Base-by-base conservation (phyloP, 2,888 invertebrate species). In the Pediacus dermestoides region DNA sequence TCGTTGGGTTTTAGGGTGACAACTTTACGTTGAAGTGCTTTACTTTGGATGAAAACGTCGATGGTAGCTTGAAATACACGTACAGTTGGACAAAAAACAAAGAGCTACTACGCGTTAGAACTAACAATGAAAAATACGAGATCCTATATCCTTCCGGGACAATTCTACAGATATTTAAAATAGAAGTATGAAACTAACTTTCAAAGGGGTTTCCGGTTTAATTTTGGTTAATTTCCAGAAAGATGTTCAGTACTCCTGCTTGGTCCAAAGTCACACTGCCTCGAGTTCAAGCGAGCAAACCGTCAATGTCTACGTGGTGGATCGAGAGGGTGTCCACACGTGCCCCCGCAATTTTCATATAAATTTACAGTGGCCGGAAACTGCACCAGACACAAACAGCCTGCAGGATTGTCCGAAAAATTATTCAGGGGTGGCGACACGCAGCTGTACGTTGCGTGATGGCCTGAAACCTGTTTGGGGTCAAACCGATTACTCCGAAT, bases 51-150 rank as follows among this genome's bases (percentile, higher is more conserved):
- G 75, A 74, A 50, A 77, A 79, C 18, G n/a, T n/a, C n/a, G 44
- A 41, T 4, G 46, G 45, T n/a, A 71, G 74, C 2, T 77, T 78
- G 44, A 79, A 78, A 1, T 73, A 86, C 36, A 89, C 88, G 2
- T 89, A 88, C 62, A 87, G 86, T 57, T 90, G 89, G 89, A 84
- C 85, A 0, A 81, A 85, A 50, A 88, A 88, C 58, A 78, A 81
- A 38, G 80, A 78, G 6, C 70, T 90, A 8, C 75, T 90, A 12
- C 83, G 82, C 30, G 75, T 87, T 41, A 78, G 78, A 34, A 84
- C 85, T 0, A 82, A 82, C 3, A 75, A 76, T n/a, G 86, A 85
- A 56, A 84, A 85, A 52, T 88, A 88, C 81, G 89, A 90, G 61
- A 88, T 89, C 58, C 73, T 90, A 14, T 86, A 82, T 64, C 89